Conservation (phyloP, 1,140 invertebrate genomes). For the Polyergus mexicanus region DNA sequence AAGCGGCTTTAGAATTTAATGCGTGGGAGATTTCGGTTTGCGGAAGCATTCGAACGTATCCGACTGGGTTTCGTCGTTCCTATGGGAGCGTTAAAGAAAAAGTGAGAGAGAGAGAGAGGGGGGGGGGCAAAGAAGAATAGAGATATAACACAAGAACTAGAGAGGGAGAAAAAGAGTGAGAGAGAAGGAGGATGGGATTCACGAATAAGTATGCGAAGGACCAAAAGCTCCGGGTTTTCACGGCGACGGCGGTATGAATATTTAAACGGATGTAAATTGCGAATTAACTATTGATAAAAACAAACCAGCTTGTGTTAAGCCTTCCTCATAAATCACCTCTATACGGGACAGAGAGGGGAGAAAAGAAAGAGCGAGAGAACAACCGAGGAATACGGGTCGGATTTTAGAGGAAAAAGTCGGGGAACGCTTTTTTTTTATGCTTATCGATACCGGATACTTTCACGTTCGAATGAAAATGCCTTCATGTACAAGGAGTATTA, state of each 20-base stretch:
- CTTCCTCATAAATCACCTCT: slow-evolving; percentile 74
- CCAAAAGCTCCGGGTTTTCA: slow-evolving; percentile 73
- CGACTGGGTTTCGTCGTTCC: slow-evolving; percentile 64
- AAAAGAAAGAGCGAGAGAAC: slow-evolving; percentile 1
- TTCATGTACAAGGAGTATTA: background rate
- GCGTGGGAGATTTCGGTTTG: slow-evolving; percentile 73
- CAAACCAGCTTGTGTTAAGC: slow-evolving; percentile 76
- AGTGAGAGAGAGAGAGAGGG: slow-evolving; percentile 36
- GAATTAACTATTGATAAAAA: slow-evolving; percentile 82
- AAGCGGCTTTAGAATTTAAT: slow-evolving; percentile 80
- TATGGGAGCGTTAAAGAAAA: slow-evolving; percentile 41
- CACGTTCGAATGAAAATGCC: slow-evolving; percentile 6
- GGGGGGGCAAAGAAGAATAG: background rate
- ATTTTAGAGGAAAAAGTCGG: slow-evolving; percentile 5
- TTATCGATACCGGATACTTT: slow-evolving; percentile 35
- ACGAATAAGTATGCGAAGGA: slow-evolving; percentile 74
- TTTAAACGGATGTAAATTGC: slow-evolving; percentile 81
- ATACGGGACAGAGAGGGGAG: slow-evolving; percentile 10
- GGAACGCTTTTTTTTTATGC: background rate
- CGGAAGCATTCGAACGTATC: slow-evolving; percentile 72
- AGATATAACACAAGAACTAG: background rate
- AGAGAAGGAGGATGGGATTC: slow-evolving; percentile 20
- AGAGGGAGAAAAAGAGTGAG: background rate
- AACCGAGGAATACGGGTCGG: slow-evolving; percentile 20
- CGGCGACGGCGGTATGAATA: slow-evolving; percentile 75